Evolutionary conservation across 2,797 vertebrate genomes (phyloP).

Genomic region (Podarcis lilfordi): DNA sequence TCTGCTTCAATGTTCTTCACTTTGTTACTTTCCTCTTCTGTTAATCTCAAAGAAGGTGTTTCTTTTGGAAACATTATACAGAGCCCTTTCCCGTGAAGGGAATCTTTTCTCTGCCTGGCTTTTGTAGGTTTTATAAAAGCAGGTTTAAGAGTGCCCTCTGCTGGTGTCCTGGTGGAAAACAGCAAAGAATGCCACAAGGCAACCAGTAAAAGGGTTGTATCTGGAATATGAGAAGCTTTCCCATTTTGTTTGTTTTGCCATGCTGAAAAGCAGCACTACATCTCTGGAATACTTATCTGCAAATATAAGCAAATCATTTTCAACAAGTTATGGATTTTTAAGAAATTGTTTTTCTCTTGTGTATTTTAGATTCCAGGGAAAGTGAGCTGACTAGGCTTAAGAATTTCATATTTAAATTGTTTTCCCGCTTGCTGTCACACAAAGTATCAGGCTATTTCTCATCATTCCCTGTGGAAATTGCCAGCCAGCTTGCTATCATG

Average conservation of each 20-base stretch:
- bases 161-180: slow-evolving; percentile 53
- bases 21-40: not conserved
- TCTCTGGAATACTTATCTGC: not conserved
- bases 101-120: not conserved
- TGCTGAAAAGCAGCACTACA: not conserved
- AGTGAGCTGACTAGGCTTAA: not conserved
- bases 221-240: too few species aligned
- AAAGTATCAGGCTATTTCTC: not conserved
- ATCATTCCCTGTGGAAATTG: not conserved
- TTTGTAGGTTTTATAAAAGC: slow-evolving; percentile 3
- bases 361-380: not conserved
- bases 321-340: not conserved
- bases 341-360: not conserved
- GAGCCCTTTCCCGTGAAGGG: not conserved
- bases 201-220: not conserved
- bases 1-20: not conserved
- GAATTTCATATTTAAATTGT: not conserved
- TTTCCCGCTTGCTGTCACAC: not conserved
- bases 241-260: not conserved
- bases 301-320: not conserved
- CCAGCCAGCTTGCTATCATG: not conserved
- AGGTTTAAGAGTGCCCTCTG: slow-evolving; percentile 65
- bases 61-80: not conserved
- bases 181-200: not conserved
- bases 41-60: not conserved